Evolutionary conservation across 2,888 invertebrate species (phyloP).

Genomic region (Patella pellucida): DNA sequence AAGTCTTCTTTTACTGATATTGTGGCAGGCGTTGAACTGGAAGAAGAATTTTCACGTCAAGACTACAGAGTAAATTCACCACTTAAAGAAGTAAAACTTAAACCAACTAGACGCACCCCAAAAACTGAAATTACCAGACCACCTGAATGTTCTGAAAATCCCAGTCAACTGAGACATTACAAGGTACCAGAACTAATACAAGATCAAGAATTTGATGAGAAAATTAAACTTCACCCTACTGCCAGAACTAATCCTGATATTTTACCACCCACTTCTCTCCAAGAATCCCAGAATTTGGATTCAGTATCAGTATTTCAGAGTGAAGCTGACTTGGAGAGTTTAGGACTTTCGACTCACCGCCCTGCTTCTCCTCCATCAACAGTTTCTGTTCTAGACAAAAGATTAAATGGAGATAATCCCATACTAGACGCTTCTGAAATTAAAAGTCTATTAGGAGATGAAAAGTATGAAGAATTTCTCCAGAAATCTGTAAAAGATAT

Average conservation of each 20-base stretch:
- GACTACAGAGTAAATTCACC: background rate
- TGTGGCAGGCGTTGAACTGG: background rate
- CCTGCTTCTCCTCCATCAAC: slow-evolving; percentile 40
- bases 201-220: background rate
- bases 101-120: background rate
- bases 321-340: slow-evolving; percentile 35
- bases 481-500: slow-evolving; percentile 49
- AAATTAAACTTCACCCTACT: background rate
- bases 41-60: background rate
- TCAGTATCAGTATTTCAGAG: slow-evolving; percentile 33
- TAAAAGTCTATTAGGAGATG: slow-evolving; percentile 43
- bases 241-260: too few relatives aligned
- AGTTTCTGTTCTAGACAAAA: background rate
- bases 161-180: background rate
- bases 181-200: background rate
- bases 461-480: slow-evolving; percentile 52
- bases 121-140: background rate
- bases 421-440: slow-evolving; percentile 17
- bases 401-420: background rate
- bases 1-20: background rate
- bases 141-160: background rate
- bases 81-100: background rate
- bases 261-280: slow-evolving; percentile 13
- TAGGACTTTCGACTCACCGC: slow-evolving; percentile 58
- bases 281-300: slow-evolving; percentile 41